Evolutionary conservation across 2,888 invertebrate species (phyloP), one percentile per base, ranked within the genome.

Genomic region (Thymelicus lineola): DNA sequence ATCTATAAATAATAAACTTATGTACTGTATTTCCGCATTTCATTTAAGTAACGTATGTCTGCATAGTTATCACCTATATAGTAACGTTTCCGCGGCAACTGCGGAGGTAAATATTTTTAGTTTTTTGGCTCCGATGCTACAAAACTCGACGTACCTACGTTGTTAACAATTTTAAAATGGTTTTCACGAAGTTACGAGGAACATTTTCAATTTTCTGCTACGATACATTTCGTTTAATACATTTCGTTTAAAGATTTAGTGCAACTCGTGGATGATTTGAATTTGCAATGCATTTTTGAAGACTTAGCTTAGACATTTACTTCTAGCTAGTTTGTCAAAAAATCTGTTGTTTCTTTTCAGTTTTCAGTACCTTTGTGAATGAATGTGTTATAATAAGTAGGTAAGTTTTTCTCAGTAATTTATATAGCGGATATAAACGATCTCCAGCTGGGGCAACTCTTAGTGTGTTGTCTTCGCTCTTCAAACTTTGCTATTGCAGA

Each of bases 91-190:
- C 45, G 65, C 57, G 45, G 57, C 45, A n/a, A 12, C 28, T 64
- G 38, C n/a, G 53, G 36, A 65, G 45, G 28, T 46, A 65, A 57
- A 57, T 46, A 42, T 45, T 46, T 64, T 28, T 46, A 57, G 57
- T 57, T 65, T 57, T 65, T 55, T 42, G 45, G 57, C 28, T 28
- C 28, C 65, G 45, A 35, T 46, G n/a, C 57, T 57, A 57, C 38
- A 57, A 66, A 66, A 66, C 66, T 46, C 66, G 58, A 15, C 58
- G 58, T 59, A 66, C 57, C 57, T n/a, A 36, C 58, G 48, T 48
- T 48, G 58, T 66, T 66, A 66, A 65, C 55, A 65, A 65, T 65
- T 59, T 66, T 66, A 38, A 66, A 66, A 66, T 59, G 46, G 35
- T 48, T 66, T 59, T 20, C 48, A 58, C 48, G 58, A 17, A 59